Base-by-base conservation (phyloP, 2,113 vertebrate genomes). In the Xenopus laevis region DNA sequence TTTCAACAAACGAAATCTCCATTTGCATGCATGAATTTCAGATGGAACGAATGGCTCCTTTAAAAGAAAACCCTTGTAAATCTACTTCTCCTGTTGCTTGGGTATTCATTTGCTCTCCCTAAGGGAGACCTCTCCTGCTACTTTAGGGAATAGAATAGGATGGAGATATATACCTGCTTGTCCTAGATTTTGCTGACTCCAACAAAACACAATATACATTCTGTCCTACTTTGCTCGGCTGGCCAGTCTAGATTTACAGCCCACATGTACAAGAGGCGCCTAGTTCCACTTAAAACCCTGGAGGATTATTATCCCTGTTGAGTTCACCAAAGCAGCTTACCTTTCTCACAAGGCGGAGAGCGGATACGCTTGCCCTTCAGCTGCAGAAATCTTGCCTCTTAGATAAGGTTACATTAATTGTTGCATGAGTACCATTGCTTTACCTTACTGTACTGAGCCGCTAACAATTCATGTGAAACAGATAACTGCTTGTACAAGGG, bases 311-410 rank as follows among this genome's bases (percentile, higher is more conserved):
- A 88, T 89, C 88, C 88, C 87, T 87, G 88, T 91, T 92, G 91
- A 91, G 86, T 91, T 90, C 85, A 83, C 86, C 88, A 92, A 92
- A 92, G 89, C 90, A 86, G 90, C 91, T 93, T 93, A 93, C 86
- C 84, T 88, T 82, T 87, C 86, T 88, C 82, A 83, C 83, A 87
- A 90, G 89, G 90, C 88, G 86, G 83, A 81, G 80, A 86, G 84
- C 90, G 87, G 89, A 89, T 88, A 88, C 84, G 71, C 61, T 83
- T 90, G 89, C 89, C 89, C 89, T 92, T 91, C 89, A 91, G 80
- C 66, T 74, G 64, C 46, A 50, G 74, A 77, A 70, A 77, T 69
- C 74, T 57, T 77, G 67, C n/a, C 53, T 64, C 74, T 64, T 57
- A 61, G 74, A 77, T 77, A 70, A 77, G 52, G 59, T 50, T 77